Base-by-base conservation (phyloP, 30 jellyfish, hydroid and myxozoan genomes). In the Chironex yamaguchii region DNA sequence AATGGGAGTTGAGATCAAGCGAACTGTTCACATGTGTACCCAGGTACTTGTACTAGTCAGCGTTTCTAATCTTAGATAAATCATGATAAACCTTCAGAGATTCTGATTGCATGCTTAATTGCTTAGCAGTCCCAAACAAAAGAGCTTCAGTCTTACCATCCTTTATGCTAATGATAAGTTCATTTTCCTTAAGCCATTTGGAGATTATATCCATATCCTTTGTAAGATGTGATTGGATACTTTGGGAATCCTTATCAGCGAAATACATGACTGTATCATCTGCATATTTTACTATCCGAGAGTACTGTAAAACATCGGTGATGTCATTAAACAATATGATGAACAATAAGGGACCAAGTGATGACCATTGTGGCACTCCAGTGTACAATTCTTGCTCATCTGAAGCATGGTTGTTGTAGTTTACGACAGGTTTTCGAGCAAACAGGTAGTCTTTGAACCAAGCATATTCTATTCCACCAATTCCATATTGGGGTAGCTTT, bases 331-430 rank as follows among this genome's bases (percentile, higher is more conserved):
- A 71, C 76, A 71, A 71, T 6, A 71, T 71, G 30, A 79, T 54
- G 82, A 79, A 79, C 51, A 79, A 62, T 34, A 79, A 79, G 64
- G 69, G 69, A 72, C 81, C 90, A 79, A 53, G 90, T 32, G 64
- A 58, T 54, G 90, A 79, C 71, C 90, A 80, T 79, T 79, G 81
- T 79, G 90, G 90, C 67, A 58, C 90, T 79, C 90, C 71, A 34
- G 70, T 1, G 90, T 53, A 79, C 26, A 79, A 33, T 53, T 79
- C 90, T 79, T 30, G 74, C 85, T 36, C 34, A n/a, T 14, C 36
- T 24, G 75, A 49, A 54, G 23, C 13, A 74, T 34, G 1, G 32
- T 35, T 51, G 75, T 74, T 31, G 30, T 11, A 71, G 0, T 12
- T 42, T 71, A 36, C 85, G 1, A 31, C 32, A 1, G 79, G 74